Percentiles rank a stretch among this genome's conserved stretches.
phyloP scores from a whole-genome alignment of 2,113 vertebrate genomes.

The Sapajus apella region DNA sequence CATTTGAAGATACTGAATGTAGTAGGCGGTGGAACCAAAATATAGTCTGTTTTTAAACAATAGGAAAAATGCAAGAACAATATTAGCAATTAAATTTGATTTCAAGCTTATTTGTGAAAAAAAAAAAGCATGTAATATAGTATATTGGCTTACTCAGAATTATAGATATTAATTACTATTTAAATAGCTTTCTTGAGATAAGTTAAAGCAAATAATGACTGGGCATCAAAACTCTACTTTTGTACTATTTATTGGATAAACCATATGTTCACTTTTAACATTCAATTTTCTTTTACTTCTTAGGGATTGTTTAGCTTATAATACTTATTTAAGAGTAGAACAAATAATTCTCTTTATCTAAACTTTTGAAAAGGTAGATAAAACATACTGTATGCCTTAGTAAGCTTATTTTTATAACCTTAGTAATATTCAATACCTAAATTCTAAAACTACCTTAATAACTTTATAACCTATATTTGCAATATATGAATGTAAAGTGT shows the following conservation, averaged over 20 bases:
- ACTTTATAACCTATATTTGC: constrained; percentile 58
- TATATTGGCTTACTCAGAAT: neutral
- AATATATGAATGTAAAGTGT: constrained; percentile 70
- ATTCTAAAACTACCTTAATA: neutral
- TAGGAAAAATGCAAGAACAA: neutral
- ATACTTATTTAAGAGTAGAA: neutral
- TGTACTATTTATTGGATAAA: neutral
- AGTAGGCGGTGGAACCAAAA: neutral
- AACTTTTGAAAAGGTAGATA: constrained; percentile 37
- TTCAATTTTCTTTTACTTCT: constrained; percentile 30
- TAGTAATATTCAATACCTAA: neutral
- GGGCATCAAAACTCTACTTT: neutral
- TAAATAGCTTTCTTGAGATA: neutral
- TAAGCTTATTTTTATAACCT: neutral
- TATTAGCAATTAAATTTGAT: neutral
- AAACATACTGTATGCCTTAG: neutral
- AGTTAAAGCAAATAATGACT: neutral
- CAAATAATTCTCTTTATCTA: neutral
- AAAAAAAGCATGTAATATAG: constrained; percentile 12
- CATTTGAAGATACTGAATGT: neutral
- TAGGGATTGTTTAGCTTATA: neutral
- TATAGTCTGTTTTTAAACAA: constrained; percentile 7
- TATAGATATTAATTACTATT: neutral
- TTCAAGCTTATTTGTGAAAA: constrained; percentile 1
- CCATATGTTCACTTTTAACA: constrained; percentile 8